These are phyloP conservation scores for Acleris emargana DNA, from an alignment of 2,888 invertebrate genomes.

Conservation along the genomic window DNA sequence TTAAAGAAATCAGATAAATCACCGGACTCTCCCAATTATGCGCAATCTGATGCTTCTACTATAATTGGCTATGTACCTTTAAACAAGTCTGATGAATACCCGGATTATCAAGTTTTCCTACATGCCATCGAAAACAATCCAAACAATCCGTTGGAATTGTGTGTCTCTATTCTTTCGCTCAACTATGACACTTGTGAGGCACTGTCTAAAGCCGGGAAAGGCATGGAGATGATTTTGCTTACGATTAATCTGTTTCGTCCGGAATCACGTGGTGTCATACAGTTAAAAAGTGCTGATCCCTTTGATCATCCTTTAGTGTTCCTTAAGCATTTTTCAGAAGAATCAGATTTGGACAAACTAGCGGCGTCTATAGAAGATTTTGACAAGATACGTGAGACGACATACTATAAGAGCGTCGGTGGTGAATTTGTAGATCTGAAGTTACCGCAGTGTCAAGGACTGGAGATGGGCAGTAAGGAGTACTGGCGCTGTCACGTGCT, in stretches of 20 bases:
- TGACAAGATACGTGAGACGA: not conserved
- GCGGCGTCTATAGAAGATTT: slow-evolving; percentile 8
- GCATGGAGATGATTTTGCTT: not conserved
- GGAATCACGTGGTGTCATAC: slow-evolving; percentile 19
- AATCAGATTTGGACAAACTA: slow-evolving; percentile 12
- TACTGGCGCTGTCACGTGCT: slow-evolving; percentile 32
- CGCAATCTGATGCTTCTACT: not conserved
- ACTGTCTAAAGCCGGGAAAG: slow-evolving; percentile 17
- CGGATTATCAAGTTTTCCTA: slow-evolving; percentile 17
- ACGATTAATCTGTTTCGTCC: slow-evolving; percentile 11
- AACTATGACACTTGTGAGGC: slow-evolving; percentile 8
- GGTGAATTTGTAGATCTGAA: too few relatives aligned
- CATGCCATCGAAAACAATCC: too few relatives aligned
- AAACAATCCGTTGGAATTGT: slow-evolving; percentile 8
- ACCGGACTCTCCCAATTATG: not conserved
- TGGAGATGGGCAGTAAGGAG: too few relatives aligned
- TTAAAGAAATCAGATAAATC: slow-evolving; percentile 1
- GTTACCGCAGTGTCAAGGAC: too few relatives aligned
- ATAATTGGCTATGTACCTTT: not conserved
- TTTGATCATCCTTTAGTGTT: slow-evolving; percentile 18
- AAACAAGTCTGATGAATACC: slow-evolving; percentile 7
- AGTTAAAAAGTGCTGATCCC: slow-evolving; percentile 21
- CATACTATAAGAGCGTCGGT: too few relatives aligned
- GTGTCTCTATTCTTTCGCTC: slow-evolving; percentile 5
- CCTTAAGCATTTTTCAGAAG: slow-evolving; percentile 3